Evolutionary conservation across 2,113 vertebrate species (phyloP), one percentile per base, ranked within the genome.

Genomic region (Ramphastos sulfuratus): DNA sequence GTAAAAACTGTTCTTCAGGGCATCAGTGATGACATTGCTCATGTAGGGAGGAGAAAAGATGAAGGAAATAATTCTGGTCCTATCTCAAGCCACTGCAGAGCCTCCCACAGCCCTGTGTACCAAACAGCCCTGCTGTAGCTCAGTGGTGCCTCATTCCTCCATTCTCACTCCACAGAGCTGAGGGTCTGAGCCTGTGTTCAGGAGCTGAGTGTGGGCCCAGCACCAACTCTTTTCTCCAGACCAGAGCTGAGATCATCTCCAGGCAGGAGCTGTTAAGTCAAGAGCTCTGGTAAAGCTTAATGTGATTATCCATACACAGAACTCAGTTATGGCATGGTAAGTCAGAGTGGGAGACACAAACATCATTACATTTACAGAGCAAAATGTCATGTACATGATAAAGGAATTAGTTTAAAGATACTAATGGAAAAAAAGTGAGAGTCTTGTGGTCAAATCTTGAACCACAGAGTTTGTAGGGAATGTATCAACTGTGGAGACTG

Each of bases 351-450:
- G 39, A 79, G 33, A 35, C 12, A 7, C 3, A 85, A 90, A 69
- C 30, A 7, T 14, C 15, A 10, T 55, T 79, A 33, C 7, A 15
- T 37, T 42, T 39, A 37, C n/a, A 14, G 2, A 30, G 39, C n/a
- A 63, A 31, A 39, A 28, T 8, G 1, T 61, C 31, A 65, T 30
- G 19, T 2, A 1, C 6, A 12, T 58, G 60, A 56, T 15, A 63
- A 31, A 72, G 28, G n/a, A 83, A 80, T 39, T 58, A 19, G 2
- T 31, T 39, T 78, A 46, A 81, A 82, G 24, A 56, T 50, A 78
- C 4, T 5, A 37, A 27, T 4, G 19, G 23, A 10, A 46, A 28
- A 37, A 15, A 11, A 2, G 1, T 2, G 0, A 11, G 3, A 25
- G 15, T 37, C 35, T 50, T 77, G 30, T 24, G 5, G 16, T 73